A percentile compares a stretch with the other conserved stretches of the same genome.
phyloP scores from a whole-genome alignment of 2,888 invertebrate species.

The Amphipyra tragopoginis region DNA sequence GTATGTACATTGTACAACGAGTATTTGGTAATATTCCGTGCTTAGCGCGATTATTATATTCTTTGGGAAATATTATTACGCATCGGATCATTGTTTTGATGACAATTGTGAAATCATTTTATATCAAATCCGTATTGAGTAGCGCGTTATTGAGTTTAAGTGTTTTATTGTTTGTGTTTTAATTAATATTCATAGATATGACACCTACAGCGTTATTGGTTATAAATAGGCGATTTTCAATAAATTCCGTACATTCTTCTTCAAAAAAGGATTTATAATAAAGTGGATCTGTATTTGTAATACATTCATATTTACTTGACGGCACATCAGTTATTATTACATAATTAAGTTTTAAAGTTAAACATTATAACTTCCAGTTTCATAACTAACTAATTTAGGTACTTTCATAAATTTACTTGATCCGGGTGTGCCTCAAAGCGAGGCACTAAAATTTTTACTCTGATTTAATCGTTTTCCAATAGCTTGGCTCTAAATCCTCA shows the following conservation, averaged over 20 bases:
- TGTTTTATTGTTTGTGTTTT: too few relatives aligned
- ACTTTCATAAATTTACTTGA: not conserved
- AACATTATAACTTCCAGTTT: not conserved
- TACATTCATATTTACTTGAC: too few relatives aligned
- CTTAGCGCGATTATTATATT: not conserved
- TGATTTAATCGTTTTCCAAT: slow-evolving; percentile 1
- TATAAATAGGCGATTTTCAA: too few relatives aligned
- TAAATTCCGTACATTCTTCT: too few relatives aligned
- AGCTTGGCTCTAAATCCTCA: slow-evolving; percentile 1
- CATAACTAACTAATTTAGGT: not conserved
- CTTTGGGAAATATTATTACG: not conserved
- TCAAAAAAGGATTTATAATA: too few relatives aligned
- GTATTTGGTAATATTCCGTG: not conserved
- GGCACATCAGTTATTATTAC: too few relatives aligned
- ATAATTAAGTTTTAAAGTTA: not conserved
- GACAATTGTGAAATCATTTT: not conserved
- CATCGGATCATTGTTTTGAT: not conserved
- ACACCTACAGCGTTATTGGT: too few relatives aligned
- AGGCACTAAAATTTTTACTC: too few relatives aligned
- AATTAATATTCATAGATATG: too few relatives aligned
- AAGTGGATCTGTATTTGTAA: too few relatives aligned
- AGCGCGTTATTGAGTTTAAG: too few relatives aligned
- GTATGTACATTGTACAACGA: not conserved
- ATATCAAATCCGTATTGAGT: not conserved
- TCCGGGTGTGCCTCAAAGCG: not conserved